Percentiles rank a stretch among this genome's conserved stretches.
Conservation (phyloP, 2,888 invertebrate species). For the Agrotis clavis region DNA sequence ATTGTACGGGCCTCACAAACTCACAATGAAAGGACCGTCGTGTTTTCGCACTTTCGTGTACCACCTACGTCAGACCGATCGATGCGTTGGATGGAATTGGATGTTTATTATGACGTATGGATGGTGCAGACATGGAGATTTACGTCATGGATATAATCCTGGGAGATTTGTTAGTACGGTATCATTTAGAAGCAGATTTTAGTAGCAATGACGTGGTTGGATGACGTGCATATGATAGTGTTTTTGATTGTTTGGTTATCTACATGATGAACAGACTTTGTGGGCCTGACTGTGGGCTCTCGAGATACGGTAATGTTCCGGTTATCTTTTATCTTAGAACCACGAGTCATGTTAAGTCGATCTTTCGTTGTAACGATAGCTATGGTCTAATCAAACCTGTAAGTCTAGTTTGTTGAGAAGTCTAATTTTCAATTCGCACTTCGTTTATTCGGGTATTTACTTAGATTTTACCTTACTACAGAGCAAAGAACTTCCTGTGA, state of each 20-base stretch:
- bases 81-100: conserved; percentile 12
- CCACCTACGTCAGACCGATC: conserved; percentile 53
- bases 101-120: conserved; percentile 36
- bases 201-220: background rate
- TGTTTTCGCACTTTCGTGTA: conserved; percentile 56
- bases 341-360: conserved; percentile 1
- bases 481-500: background rate
- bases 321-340: conserved; percentile 9
- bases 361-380: background rate
- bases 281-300: background rate
- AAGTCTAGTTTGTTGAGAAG: background rate
- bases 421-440: no score
- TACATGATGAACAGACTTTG: conserved; percentile 4
- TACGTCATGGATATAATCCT: conserved; percentile 35
- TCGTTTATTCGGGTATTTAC: background rate
- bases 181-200: conserved; percentile 1
- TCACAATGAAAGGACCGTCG: conserved; percentile 42
- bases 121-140: background rate
- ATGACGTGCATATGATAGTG: background rate
- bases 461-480: background rate
- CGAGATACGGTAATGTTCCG: background rate
- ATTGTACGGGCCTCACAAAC: conserved; percentile 49
- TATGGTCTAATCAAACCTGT: background rate
- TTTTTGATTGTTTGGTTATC: background rate
- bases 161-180: background rate